Evolutionary conservation across 2,113 vertebrate species (phyloP).

Genomic region (Cariama cristata): DNA sequence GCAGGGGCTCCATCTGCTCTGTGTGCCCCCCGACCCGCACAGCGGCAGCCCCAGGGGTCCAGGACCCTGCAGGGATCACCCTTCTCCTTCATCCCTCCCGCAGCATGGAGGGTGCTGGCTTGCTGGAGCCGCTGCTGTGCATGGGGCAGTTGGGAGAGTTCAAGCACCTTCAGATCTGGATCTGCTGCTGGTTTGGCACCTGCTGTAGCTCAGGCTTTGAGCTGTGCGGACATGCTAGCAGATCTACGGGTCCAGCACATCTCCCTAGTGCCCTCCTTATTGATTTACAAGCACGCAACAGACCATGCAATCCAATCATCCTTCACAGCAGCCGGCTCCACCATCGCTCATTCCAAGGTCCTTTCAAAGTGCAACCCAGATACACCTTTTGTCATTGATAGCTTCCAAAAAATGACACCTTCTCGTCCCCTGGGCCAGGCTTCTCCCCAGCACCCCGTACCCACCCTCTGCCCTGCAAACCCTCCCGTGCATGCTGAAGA

Average conservation of each 20-base stretch:
- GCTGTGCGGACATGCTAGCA: accelerated
- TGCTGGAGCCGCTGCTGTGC: neutral
- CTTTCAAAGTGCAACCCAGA: neutral
- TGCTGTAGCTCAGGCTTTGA: neutral
- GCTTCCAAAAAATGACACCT: neutral
- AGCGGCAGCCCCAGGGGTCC: accelerated
- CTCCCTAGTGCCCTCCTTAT: accelerated
- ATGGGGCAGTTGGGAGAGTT: accelerated
- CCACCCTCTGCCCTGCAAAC: neutral
- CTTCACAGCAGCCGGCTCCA: neutral
- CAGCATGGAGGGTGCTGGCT: accelerated
- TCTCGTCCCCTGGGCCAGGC: neutral
- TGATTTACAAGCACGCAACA: neutral
- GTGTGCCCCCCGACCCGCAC: accelerated
- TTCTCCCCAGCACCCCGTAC: neutral
- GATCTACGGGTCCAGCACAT: neutral
- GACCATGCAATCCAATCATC: neutral
- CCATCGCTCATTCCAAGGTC: neutral
- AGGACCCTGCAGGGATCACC: neutral
- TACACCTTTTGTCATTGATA: accelerated
- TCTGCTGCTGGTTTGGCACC: neutral
- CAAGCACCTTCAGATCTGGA: neutral
- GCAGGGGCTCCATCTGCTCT: neutral
- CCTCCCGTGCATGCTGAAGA: neutral
- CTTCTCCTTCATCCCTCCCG: neutral